Conservation (phyloP, 2,888 invertebrate genomes). For the Standfussiana lucernea region DNA sequence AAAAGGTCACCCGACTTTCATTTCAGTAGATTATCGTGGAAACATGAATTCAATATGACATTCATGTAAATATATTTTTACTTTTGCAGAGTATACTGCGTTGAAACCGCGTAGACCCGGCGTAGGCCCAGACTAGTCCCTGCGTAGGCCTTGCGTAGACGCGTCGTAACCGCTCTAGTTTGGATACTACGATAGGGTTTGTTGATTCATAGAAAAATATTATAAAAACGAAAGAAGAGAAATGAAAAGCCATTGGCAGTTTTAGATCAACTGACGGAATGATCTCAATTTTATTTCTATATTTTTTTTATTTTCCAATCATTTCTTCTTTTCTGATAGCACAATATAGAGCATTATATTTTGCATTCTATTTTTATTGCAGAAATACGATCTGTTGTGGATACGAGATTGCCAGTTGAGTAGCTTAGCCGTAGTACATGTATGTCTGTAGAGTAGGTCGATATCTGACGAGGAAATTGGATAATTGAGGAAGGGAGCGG, state of each 20-base stretch:
- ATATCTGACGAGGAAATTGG: constrained; percentile 85
- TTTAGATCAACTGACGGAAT: neutral
- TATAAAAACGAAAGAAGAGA: neutral
- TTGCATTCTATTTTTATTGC: constrained; percentile 12
- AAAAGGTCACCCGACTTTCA: constrained; percentile 20
- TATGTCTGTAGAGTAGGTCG: constrained; percentile 75
- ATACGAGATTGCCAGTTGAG: constrained; percentile 29
- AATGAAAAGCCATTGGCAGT: neutral
- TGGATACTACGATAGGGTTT: neutral
- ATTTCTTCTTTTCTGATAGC: neutral
- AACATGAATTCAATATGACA: constrained; percentile 2
- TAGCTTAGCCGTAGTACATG: constrained; percentile 52
- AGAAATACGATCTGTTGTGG: constrained; percentile 33
- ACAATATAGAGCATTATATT: neutral
- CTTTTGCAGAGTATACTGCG: too few relatives aligned
- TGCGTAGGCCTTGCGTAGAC: neutral
- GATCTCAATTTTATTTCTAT: neutral
- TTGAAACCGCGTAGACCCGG: neutral
- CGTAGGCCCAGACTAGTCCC: neutral
- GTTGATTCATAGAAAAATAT: neutral
- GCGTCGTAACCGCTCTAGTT: constrained; percentile 1
- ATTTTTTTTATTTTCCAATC: constrained; percentile 10
- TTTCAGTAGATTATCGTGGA: constrained; percentile 2
- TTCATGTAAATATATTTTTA: neutral
- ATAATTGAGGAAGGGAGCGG: constrained; percentile 89